Conservation (phyloP, 2,113 vertebrate species). For the Ctenodactylus gundi region DNA sequence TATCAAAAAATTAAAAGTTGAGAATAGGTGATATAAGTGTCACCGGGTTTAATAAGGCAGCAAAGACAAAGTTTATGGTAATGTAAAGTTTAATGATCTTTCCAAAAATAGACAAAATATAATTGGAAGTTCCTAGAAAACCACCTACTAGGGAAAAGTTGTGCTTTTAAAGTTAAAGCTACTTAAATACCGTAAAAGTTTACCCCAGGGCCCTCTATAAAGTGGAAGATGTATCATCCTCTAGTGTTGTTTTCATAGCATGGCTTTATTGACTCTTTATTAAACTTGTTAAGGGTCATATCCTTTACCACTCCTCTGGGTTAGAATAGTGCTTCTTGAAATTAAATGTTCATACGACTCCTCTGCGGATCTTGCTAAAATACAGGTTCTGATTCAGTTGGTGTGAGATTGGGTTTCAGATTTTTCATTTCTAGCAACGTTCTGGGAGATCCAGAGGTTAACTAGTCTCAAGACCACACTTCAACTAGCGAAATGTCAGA, state of each 20-base stretch:
- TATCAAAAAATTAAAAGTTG: neutral
- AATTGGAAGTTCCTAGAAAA: neutral
- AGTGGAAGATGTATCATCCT: neutral
- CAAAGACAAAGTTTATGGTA: neutral
- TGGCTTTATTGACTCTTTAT: neutral
- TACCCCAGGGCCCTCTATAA: neutral
- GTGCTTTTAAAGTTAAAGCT: neutral
- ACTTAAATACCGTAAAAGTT: neutral
- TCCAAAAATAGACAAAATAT: neutral
- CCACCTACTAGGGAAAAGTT: neutral
- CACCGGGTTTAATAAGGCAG: neutral
- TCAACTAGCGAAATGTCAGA: neutral
- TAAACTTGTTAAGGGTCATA: neutral
- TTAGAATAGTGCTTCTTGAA: conserved; percentile 3
- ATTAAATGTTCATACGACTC: neutral
- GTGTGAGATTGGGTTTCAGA: neutral
- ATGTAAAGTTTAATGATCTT: neutral
- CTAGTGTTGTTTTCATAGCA: neutral
- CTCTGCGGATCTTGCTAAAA: neutral
- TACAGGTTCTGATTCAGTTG: conserved; percentile 18
- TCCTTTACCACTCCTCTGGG: neutral
- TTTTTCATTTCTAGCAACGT: neutral
- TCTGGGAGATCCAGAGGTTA: neutral
- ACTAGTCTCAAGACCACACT: neutral
- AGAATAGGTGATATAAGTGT: neutral